These are phyloP conservation scores for Dendrolimus kikuchii DNA, from an alignment of 1,140 invertebrate genomes.

Conservation along the genomic window DNA sequence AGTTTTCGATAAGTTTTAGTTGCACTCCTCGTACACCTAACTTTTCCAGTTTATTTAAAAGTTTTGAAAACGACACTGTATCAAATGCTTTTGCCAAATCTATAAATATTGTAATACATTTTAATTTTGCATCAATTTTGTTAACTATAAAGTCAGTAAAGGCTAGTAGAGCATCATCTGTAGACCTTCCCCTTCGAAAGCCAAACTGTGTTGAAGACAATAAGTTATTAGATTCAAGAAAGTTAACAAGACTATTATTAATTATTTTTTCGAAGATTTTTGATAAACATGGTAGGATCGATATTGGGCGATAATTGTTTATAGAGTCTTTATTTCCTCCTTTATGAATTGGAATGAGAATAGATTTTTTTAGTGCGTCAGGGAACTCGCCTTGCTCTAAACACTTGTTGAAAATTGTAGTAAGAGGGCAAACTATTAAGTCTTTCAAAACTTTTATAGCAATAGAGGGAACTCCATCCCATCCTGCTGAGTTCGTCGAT, in stretches of 20 bases:
- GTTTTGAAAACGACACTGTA: too few species aligned
- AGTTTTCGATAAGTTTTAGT: too few species aligned
- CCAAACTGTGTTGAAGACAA: conserved; percentile 4
- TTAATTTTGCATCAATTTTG: background rate
- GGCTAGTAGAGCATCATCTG: conserved; percentile 6
- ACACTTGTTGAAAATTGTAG: conserved; percentile 3
- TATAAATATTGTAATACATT: too few species aligned
- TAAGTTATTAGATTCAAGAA: conserved; percentile 7
- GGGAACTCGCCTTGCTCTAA: background rate
- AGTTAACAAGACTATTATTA: conserved; percentile 7
- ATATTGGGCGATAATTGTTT: conserved; percentile 4
- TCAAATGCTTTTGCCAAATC: too few species aligned
- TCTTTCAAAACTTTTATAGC: background rate
- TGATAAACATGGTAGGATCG: conserved; percentile 5
- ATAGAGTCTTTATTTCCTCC: conserved; percentile 1
- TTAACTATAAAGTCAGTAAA: background rate
- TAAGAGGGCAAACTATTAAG: background rate
- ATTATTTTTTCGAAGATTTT: conserved; percentile 11
- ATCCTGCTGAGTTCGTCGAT: conserved; percentile 1
- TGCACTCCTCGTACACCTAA: background rate
- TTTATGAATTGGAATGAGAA: conserved; percentile 7
- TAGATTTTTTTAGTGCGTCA: conserved; percentile 3
- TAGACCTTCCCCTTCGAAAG: conserved; percentile 5
- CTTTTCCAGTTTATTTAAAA: too few species aligned
- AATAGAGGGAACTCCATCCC: conserved; percentile 1